A percentile compares a stretch with the other conserved stretches of the same genome.
These are phyloP conservation scores for Macrotis lagotis DNA, from an alignment of 2,113 vertebrate genomes.

Conservation along the genomic window DNA sequence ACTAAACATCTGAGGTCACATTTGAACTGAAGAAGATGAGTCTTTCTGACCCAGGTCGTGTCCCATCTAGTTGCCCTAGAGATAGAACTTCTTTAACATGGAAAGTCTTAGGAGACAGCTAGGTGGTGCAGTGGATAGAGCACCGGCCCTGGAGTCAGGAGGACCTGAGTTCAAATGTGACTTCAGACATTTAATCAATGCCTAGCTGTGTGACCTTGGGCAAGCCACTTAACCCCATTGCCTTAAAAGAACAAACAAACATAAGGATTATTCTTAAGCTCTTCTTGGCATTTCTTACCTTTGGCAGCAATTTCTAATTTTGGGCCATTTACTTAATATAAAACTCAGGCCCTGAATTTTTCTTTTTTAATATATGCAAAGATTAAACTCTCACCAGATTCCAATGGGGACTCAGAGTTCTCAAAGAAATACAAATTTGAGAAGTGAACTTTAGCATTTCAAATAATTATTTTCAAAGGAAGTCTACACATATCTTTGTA, in stretches of 20 bases:
- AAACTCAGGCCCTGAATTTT: not conserved
- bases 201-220: no score
- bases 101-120: no score
- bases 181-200: no score
- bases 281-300: no score
- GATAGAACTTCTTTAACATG: no score
- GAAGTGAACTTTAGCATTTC: conserved; percentile 26
- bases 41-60: not conserved
- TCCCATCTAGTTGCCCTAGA: not conserved
- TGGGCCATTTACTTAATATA: conserved; percentile 7
- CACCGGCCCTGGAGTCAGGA: no score
- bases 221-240: no score
- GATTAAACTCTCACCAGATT: not conserved
- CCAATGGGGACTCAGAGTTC: conserved; percentile 24
- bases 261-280: no score
- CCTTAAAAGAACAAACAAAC: no score
- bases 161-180: no score
- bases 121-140: no score
- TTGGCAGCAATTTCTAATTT: not conserved
- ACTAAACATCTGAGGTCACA: no score
- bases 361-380: not conserved
- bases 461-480: conserved; percentile 38
- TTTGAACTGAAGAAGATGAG: not conserved
- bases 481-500: not conserved
- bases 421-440: conserved; percentile 9